A percentile compares a stretch with the other conserved stretches of the same genome.
These are phyloP conservation scores for Suncus etruscus DNA, from an alignment of 2,113 vertebrate genomes.

Conservation along the genomic window DNA sequence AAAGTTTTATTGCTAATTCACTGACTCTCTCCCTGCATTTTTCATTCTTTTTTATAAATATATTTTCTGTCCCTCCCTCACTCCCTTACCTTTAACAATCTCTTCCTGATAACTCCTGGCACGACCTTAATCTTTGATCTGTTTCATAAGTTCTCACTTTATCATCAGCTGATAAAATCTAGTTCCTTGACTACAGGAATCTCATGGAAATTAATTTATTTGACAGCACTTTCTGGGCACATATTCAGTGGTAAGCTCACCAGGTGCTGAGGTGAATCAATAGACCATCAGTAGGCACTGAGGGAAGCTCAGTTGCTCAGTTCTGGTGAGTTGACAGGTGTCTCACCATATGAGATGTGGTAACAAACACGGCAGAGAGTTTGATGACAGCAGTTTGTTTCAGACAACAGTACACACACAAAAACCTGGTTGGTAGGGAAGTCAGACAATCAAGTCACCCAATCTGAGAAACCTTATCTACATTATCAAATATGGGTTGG, in stretches of 20 bases:
- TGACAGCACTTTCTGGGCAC: background rate
- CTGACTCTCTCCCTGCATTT: background rate
- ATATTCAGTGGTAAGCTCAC: background rate
- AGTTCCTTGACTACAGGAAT: background rate
- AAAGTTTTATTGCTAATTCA: background rate
- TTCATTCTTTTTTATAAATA: background rate
- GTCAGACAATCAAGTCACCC: background rate
- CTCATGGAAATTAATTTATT: background rate
- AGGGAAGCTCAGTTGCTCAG: background rate
- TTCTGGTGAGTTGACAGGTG: background rate
- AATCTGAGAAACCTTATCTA: background rate
- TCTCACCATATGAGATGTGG: too few species aligned
- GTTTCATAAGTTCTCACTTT: slow-evolving; percentile 7
- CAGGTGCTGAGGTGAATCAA: background rate
- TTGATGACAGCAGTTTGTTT: background rate
- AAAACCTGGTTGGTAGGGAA: background rate
- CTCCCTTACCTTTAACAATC: background rate
- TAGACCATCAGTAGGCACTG: background rate
- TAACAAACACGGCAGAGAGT: background rate
- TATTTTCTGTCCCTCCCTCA: background rate
- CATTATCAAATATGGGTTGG: background rate
- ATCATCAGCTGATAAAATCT: slow-evolving; percentile 1
- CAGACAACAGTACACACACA: too few species aligned
- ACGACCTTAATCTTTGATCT: slow-evolving; percentile 7
- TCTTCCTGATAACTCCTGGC: background rate